Conservation (phyloP, 2,888 invertebrate genomes). For the Eupithecia inturbata region DNA sequence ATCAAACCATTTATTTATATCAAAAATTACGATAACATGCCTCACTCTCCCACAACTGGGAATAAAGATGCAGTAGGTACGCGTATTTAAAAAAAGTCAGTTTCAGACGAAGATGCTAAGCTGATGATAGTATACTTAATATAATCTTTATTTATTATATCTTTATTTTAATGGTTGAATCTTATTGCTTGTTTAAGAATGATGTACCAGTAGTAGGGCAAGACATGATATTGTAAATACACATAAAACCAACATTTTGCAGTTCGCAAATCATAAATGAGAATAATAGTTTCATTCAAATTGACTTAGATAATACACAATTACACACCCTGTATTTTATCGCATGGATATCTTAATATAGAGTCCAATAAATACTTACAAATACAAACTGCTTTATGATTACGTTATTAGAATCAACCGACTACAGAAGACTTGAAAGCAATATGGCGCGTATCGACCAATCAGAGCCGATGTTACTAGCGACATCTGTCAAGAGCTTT, state of each 20-base stretch:
- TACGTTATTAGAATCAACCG: constrained; percentile 10
- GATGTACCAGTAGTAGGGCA: not conserved
- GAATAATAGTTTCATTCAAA: constrained; percentile 12
- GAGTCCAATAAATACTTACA: constrained; percentile 11
- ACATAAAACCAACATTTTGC: not conserved
- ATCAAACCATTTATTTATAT: not conserved
- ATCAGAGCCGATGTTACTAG: constrained; percentile 14
- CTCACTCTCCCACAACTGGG: not conserved
- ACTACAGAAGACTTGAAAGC: constrained; percentile 9
- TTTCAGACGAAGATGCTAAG: not conserved
- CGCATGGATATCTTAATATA: constrained; percentile 15
- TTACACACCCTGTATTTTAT: constrained; percentile 28
- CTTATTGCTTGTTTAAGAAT: not conserved
- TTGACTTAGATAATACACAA: constrained; percentile 31
- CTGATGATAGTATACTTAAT: not conserved
- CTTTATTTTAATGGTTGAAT: not conserved
- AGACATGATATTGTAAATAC: constrained; percentile 5
- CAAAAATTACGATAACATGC: not conserved
- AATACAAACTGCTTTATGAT: constrained; percentile 6
- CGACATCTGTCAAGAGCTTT: constrained; percentile 1
- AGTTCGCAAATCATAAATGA: not conserved
- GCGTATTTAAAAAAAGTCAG: not conserved
- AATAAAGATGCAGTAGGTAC: not conserved
- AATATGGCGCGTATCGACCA: constrained; percentile 25
- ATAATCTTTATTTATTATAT: too few species aligned